These are phyloP conservation scores for Ericerus pela DNA, from an alignment of 1,140 invertebrate genomes.

Conservation along the genomic window DNA sequence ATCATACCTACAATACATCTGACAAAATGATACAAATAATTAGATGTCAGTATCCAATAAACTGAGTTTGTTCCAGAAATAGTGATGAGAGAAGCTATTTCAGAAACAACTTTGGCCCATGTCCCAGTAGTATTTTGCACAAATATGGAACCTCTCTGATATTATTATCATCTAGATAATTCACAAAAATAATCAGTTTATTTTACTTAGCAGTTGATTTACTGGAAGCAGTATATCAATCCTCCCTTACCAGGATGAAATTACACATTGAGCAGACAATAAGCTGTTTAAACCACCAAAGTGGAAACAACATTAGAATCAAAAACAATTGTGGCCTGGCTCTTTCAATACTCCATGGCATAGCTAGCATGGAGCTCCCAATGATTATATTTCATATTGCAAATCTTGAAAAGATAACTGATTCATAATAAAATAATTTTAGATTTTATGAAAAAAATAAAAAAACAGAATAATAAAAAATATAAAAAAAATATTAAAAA, in stretches of 20 bases:
- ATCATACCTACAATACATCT: slow-evolving; percentile 61
- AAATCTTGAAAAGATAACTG: slow-evolving; percentile 37
- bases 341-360: slow-evolving; percentile 79
- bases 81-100: slow-evolving; percentile 64
- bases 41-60: slow-evolving; percentile 88
- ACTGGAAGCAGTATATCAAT: too few relatives aligned
- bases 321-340: slow-evolving; percentile 64
- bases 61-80: slow-evolving; percentile 73
- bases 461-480: not conserved
- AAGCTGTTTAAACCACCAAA: slow-evolving; percentile 61
- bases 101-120: slow-evolving; percentile 49
- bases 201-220: too few relatives aligned
- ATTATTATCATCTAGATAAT: not conserved
- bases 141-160: slow-evolving; percentile 62
- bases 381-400: slow-evolving; percentile 89
- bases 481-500: not conserved
- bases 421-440: not conserved
- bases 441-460: not conserved
- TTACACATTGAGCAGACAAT: slow-evolving; percentile 48
- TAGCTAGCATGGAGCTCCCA: slow-evolving; percentile 73
- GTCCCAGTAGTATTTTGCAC: slow-evolving; percentile 54
- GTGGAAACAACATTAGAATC: slow-evolving; percentile 56
- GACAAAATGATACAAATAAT: slow-evolving; percentile 77
- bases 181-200: too few relatives aligned
- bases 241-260: slow-evolving; percentile 44